Evolutionary conservation across 2,113 vertebrate genomes (phyloP).

Genomic region (Entelurus aequoreus): DNA sequence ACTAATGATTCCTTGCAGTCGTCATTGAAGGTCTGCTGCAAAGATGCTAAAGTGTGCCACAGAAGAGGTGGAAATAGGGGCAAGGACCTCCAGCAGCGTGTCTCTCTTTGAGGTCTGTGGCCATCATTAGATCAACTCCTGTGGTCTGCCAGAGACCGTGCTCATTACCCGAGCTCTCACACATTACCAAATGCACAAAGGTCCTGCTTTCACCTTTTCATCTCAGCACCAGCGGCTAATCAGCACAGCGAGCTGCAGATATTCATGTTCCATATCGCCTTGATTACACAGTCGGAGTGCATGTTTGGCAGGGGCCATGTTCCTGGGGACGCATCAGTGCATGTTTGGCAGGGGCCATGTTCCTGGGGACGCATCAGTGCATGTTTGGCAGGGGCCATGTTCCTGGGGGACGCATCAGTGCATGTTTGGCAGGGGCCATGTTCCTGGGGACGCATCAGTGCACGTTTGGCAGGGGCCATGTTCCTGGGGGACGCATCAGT

Average conservation of each 20-base stretch:
- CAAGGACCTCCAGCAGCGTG: not conserved
- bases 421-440: no score
- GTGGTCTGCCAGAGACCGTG: constrained; percentile 53
- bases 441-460: no score
- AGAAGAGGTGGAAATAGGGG: not conserved
- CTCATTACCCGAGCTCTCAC: constrained; percentile 57
- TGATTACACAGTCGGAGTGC: constrained; percentile 59
- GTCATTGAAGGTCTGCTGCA: constrained; percentile 6
- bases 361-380: no score
- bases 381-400: no score
- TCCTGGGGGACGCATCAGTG: constrained; percentile 39
- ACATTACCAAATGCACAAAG: constrained; percentile 35
- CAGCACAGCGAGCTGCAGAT: constrained; percentile 42
- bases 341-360: no score
- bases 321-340: constrained; percentile 40
- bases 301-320: constrained; percentile 42
- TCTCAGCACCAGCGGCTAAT: constrained; percentile 51
- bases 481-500: constrained; percentile 39
- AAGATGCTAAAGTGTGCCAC: constrained; percentile 8
- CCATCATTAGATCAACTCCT: constrained; percentile 61
- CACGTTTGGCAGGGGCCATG: no score
- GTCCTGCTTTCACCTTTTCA: constrained; percentile 58
- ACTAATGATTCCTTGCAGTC: not conserved
- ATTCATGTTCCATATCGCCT: constrained; percentile 34
- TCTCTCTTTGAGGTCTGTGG: constrained; percentile 2